These are phyloP conservation scores for Chlorodrepanis virens DNA, from an alignment of 2,113 vertebrate genomes.

Conservation along the genomic window DNA sequence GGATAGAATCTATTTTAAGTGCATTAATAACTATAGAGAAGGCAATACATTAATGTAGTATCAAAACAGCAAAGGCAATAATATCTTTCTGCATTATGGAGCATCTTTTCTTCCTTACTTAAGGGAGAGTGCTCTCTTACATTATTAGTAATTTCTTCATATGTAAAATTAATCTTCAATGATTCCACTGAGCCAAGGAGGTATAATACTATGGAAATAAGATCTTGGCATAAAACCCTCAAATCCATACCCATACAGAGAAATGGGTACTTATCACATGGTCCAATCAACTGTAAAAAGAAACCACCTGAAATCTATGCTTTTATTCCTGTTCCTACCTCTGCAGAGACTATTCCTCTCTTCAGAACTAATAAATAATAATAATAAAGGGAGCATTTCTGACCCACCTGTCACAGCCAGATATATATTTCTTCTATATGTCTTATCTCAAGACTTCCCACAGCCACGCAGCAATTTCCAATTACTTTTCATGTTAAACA, in stretches of 20 bases:
- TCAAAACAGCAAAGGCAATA: not conserved
- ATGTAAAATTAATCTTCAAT: not conserved
- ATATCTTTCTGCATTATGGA: not conserved
- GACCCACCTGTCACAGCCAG: not conserved
- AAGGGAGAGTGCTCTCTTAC: not conserved
- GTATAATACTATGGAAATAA: not conserved
- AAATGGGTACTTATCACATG: not conserved
- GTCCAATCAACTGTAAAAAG: not conserved
- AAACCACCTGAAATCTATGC: not conserved
- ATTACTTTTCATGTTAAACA: not conserved
- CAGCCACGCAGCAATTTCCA: not conserved
- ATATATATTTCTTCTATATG: not conserved
- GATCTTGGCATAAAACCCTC: not conserved
- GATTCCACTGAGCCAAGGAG: not conserved
- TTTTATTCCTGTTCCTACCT: not conserved
- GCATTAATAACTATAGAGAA: constrained; percentile 2
- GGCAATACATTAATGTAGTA: not conserved
- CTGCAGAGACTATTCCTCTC: not conserved
- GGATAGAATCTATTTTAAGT: constrained; percentile 7
- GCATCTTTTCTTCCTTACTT: not conserved
- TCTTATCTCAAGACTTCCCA: not conserved
- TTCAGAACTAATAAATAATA: not conserved
- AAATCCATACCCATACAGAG: not conserved
- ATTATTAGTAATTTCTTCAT: not conserved
- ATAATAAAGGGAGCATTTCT: not conserved